phyloP scores from a whole-genome alignment of 2,113 vertebrate genomes.

The Arenaria interpres region DNA sequence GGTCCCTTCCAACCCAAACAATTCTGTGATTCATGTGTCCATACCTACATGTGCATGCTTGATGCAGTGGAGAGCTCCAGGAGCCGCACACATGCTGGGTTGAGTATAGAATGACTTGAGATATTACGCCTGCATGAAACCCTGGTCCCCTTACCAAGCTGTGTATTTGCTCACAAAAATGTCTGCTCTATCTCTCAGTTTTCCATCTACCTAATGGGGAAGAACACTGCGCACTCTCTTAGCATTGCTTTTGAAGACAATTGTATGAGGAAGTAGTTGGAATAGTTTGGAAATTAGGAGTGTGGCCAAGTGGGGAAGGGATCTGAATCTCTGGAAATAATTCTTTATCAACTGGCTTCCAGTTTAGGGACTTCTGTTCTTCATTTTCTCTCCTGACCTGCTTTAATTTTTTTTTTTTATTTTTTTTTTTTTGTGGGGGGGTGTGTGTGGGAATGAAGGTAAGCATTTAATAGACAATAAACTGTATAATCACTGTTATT shows the following conservation, averaged over 20 bases:
- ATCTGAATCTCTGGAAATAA: not conserved
- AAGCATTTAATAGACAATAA: not conserved
- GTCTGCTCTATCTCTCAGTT: not conserved
- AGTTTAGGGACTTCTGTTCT: not conserved
- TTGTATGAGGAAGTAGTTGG: not conserved
- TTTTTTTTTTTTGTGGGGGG: not conserved
- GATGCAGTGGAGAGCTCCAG: not conserved
- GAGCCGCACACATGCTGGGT: accelerated
- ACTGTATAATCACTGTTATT: not conserved
- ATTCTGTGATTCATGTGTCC: not conserved
- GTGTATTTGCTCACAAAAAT: not conserved
- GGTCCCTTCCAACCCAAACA: not conserved
- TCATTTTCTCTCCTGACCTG: not conserved
- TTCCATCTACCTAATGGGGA: not conserved
- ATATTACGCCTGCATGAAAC: not conserved
- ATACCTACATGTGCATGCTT: accelerated
- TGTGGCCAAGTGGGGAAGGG: not conserved
- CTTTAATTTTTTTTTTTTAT: not conserved
- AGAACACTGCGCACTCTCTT: not conserved
- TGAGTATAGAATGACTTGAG: not conserved
- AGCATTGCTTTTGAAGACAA: not conserved
- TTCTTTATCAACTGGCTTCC: not conserved
- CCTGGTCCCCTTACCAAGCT: not conserved
- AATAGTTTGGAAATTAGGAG: not conserved
- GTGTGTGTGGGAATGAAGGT: not conserved